phyloP scores from a whole-genome alignment of 2,888 invertebrate genomes.

The Eupithecia vulgata region DNA sequence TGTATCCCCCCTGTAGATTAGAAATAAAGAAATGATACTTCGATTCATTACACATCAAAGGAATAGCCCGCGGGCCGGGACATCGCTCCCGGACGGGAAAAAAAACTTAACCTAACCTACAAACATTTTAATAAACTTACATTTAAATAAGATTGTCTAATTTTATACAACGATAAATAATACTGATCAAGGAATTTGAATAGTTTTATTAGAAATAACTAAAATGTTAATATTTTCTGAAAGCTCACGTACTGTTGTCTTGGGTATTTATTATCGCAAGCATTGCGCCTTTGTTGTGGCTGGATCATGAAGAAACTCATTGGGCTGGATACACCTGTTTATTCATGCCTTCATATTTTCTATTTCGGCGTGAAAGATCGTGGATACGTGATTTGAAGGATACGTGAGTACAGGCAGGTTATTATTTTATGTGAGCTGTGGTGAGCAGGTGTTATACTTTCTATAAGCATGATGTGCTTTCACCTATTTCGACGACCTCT shows the following conservation, averaged over 20 bases:
- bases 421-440: neutral
- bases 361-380: slow-evolving; percentile 20
- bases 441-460: neutral
- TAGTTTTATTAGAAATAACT: neutral
- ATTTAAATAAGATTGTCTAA: no score
- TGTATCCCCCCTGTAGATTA: no score
- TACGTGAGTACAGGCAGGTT: neutral
- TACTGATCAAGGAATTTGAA: no score
- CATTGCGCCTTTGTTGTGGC: neutral
- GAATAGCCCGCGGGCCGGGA: no score
- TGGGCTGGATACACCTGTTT: slow-evolving; percentile 23
- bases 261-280: neutral
- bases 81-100: no score
- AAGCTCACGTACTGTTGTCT: neutral
- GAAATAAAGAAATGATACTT: no score
- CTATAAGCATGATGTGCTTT: neutral
- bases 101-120: no score
- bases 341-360: slow-evolving; percentile 19
- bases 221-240: neutral
- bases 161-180: no score
- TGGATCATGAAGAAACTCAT: neutral
- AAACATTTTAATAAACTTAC: no score
- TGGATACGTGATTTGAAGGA: slow-evolving; percentile 3
- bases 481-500: no score
- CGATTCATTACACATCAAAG: no score